Base-by-base conservation (phyloP, 2,113 vertebrate species). In the Sturnus vulgaris region DNA sequence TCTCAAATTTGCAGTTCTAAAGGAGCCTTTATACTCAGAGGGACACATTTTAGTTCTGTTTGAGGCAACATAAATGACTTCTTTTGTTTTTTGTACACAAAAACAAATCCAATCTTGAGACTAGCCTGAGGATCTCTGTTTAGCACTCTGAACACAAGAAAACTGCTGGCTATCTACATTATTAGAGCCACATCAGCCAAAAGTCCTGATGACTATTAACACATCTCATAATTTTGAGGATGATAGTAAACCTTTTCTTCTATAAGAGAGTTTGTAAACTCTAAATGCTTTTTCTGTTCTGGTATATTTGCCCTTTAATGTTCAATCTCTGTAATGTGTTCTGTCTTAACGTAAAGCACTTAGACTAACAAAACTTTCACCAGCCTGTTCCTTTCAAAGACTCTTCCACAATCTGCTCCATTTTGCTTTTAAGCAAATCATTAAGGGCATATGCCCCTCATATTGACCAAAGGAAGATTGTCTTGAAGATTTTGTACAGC, bases 51-150 rank as follows among this genome's bases (percentile, higher is more conserved):
- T 3, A 50, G 4, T 8, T 60, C 6, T 42, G 4, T 56, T 33
- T 80, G 12, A 50, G 3, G 7, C 10, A 44, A 44, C 3, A 47
- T 12, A 63, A 66, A 24, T 61, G 0, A 21, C 2, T 28, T 52
- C 8, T 21, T 53, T 13, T 49, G 50, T 24, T 31, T 44, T 73
- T 46, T 23, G 2, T 12, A 52, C 2, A 33, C 2, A 46, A 59
- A n/a, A 44, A 31, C 2, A 53, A 80, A 5, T 35, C 7, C 15
- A 63, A 4, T n/a, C 50, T 66, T 42, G 35, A 66, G 23, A 59
- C 5, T 39, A 56, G 3, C 2, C 7, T 73, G 46, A 37, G 37
- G 3, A 28, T 35, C 9, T 39, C 28, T 66, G 7, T 40, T 53
- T 37, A 73, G 28, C 17, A 70, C 35, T 20, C 7, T 73, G 69